phyloP scores from a whole-genome alignment of 2,113 vertebrate genomes.

The Callocephalon fimbriatum region DNA sequence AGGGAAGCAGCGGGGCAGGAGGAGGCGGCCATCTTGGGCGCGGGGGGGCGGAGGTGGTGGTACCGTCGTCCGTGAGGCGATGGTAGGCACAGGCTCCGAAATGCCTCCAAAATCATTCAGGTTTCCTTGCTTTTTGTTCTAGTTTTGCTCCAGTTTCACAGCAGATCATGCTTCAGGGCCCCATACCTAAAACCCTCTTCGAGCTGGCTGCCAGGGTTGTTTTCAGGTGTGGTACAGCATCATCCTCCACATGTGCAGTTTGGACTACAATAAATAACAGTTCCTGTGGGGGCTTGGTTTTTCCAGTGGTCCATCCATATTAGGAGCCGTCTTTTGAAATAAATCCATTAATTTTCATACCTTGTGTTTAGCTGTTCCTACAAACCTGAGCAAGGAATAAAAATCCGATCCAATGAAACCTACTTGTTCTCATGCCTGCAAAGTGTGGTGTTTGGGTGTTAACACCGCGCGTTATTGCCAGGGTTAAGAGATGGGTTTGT shows the following conservation, averaged over 20 bases:
- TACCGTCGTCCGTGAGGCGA: too few species aligned
- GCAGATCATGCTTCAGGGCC: not conserved
- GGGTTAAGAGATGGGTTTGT: not conserved
- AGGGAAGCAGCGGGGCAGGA: not conserved
- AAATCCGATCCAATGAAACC: fast-evolving
- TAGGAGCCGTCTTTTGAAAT: not conserved
- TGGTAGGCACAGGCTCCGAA: not conserved
- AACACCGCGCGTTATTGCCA: too few species aligned
- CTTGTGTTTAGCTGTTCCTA: not conserved
- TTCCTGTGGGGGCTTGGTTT: not conserved
- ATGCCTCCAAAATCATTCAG: too few species aligned
- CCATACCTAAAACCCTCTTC: not conserved
- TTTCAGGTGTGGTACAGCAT: fast-evolving
- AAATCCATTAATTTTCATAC: not conserved
- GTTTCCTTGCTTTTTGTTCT: not conserved
- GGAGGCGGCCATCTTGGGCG: not conserved
- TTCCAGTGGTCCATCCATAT: not conserved
- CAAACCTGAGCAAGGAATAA: not conserved
- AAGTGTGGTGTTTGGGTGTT: fast-evolving
- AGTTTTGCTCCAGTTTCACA: not conserved
- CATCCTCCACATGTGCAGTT: fast-evolving
- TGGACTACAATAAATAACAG: not conserved
- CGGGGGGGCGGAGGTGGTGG: too few species aligned
- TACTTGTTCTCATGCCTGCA: not conserved
- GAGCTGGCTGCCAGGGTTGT: not conserved